Evolutionary conservation across 2,888 invertebrate species (phyloP).

Genomic region (Aporophyla nigra): DNA sequence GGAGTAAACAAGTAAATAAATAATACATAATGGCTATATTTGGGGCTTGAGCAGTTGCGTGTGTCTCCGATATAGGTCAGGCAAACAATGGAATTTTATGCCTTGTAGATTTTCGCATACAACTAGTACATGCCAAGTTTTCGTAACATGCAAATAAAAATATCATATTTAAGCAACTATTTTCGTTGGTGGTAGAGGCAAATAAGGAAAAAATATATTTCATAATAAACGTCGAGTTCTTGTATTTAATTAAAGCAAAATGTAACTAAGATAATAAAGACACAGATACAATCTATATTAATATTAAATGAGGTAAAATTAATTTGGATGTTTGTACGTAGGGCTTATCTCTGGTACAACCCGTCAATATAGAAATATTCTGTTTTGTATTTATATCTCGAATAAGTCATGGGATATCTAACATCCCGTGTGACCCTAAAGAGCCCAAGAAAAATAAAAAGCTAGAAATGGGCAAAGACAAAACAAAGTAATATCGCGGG

Average conservation of each 20-base stretch:
- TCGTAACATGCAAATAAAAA: constrained; percentile 25
- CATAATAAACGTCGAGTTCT: not conserved
- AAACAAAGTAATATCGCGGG: too few species aligned
- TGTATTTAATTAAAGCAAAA: not conserved
- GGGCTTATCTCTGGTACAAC: too few species aligned
- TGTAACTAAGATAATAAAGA: not conserved
- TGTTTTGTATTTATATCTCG: too few species aligned
- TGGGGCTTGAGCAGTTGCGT: constrained; percentile 18
- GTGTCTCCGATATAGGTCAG: constrained; percentile 34
- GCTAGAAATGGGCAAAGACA: too few species aligned
- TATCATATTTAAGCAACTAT: not conserved
- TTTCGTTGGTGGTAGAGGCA: not conserved
- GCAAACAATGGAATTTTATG: constrained; percentile 32
- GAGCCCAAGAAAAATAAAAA: too few species aligned
- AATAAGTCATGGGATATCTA: too few species aligned
- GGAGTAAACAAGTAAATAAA: constrained; percentile 56
- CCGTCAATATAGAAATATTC: too few species aligned
- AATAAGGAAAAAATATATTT: not conserved
- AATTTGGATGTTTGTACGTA: too few species aligned
- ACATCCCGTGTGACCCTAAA: too few species aligned
- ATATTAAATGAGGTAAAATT: too few species aligned
- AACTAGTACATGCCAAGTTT: constrained; percentile 16
- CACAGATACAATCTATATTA: not conserved
- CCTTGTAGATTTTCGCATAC: constrained; percentile 27
- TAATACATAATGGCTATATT: constrained; percentile 27